Evolutionary conservation across 2,797 vertebrate species (phyloP).

Genomic region (Ambastaia sidthimunki): DNA sequence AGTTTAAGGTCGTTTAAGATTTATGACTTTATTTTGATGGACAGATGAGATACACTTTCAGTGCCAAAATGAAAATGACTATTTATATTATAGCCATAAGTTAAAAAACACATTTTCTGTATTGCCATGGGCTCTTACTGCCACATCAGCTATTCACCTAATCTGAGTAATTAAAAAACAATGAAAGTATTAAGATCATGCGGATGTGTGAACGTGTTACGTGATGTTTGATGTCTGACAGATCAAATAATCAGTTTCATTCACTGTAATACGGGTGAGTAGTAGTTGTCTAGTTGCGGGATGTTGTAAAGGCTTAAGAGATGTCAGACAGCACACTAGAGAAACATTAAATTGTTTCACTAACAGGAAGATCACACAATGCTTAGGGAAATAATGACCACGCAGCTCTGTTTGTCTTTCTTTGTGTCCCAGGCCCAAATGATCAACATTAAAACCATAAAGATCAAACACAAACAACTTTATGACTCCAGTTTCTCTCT

Average conservation of each 20-base stretch:
- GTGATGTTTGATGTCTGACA: not conserved
- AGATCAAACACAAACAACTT: not conserved
- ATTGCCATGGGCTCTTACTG: not conserved
- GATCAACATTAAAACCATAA: not conserved
- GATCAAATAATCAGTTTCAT: not conserved
- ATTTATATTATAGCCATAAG: not conserved
- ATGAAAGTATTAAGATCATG: not conserved
- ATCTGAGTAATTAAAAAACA: not conserved
- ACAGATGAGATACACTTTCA: not conserved
- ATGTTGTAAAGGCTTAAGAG: not conserved
- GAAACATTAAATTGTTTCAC: conserved; percentile 8
- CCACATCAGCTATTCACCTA: not conserved
- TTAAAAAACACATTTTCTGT: not conserved
- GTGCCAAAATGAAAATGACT: not conserved
- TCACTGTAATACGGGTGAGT: not conserved
- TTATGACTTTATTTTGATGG: no score
- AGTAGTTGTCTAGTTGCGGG: not conserved
- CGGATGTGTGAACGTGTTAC: not conserved
- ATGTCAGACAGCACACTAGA: not conserved
- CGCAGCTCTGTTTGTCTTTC: not conserved
- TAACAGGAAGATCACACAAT: conserved; percentile 16
- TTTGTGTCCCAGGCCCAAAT: not conserved
- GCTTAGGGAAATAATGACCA: conserved; percentile 19
- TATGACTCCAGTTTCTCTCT: conserved; percentile 24
- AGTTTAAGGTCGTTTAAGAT: not conserved